Percentiles rank a stretch among this genome's conserved stretches.
These are phyloP conservation scores for Diglossa cyanea DNA, from an alignment of 2,797 vertebrate genomes.

Conservation along the genomic window DNA sequence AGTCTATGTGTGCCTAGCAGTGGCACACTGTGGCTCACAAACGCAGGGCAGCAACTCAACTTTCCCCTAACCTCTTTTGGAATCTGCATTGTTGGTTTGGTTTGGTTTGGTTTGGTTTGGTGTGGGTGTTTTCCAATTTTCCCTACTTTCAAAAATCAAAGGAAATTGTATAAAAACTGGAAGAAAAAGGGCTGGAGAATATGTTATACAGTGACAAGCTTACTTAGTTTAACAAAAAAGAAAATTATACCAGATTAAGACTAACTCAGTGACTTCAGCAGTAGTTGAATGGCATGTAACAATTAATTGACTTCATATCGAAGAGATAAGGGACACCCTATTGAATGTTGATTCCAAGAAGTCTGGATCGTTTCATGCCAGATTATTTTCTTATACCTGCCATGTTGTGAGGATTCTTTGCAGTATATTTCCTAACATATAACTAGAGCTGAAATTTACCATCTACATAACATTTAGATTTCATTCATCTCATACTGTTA, in stretches of 20 bases:
- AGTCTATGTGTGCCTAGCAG: fast-evolving
- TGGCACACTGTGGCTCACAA: background rate
- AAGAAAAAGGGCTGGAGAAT: background rate
- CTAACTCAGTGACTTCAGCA: background rate
- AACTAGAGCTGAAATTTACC: background rate
- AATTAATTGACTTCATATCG: background rate
- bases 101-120: background rate
- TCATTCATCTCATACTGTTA: background rate
- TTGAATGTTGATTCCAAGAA: background rate
- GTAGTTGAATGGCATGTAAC: background rate
- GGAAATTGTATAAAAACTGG: background rate
- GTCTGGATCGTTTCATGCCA: background rate
- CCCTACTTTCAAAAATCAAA: background rate
- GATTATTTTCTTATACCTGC: background rate
- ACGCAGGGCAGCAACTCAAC: background rate
- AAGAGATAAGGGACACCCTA: background rate
- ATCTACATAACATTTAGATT: background rate
- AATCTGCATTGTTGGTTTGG: background rate
- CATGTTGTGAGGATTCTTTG: background rate
- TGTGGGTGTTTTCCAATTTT: fast-evolving
- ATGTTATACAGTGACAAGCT: background rate
- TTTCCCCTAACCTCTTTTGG: background rate
- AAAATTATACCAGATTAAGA: background rate
- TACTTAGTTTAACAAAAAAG: background rate
- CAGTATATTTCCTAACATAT: background rate